phyloP scores from a whole-genome alignment of 2,113 vertebrate genomes.

The Neodon shergylaensis region DNA sequence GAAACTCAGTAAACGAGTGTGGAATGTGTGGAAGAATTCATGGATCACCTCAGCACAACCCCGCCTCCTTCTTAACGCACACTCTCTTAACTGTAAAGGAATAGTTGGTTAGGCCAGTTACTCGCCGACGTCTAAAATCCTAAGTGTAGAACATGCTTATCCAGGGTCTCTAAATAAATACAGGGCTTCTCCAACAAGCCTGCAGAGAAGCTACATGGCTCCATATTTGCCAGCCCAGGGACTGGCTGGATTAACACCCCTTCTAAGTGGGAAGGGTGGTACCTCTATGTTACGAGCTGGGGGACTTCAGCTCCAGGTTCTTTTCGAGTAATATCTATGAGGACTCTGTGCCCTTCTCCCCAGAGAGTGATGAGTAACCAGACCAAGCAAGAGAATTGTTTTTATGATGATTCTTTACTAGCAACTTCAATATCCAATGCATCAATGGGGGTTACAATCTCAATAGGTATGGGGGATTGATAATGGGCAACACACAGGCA shows the following conservation, averaged over 20 bases:
- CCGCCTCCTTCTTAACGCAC: not conserved
- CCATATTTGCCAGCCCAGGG: not conserved
- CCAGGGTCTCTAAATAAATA: not conserved
- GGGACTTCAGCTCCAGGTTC: no score
- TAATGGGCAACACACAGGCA: no score
- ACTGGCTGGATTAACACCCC: fast-evolving
- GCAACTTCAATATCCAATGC: no score
- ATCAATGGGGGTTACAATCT: no score
- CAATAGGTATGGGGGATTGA: no score
- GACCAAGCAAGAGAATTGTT: no score
- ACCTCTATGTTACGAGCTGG: no score
- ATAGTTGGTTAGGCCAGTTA: not conserved
- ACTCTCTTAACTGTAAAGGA: not conserved
- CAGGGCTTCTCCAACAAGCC: not conserved
- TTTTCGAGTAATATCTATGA: no score
- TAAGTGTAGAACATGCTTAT: not conserved
- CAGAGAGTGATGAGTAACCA: no score
- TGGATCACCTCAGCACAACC: not conserved
- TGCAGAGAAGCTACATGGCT: not conserved
- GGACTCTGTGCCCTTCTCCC: no score
- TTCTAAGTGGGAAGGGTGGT: fast-evolving
- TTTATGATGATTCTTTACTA: no score
- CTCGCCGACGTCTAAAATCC: not conserved
- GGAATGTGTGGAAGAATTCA: not conserved
- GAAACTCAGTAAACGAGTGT: not conserved